A percentile compares a stretch with the other conserved stretches of the same genome.
Evolutionary conservation across 2,113 vertebrate species (phyloP).

Genomic region (Chaetura pelagica): DNA sequence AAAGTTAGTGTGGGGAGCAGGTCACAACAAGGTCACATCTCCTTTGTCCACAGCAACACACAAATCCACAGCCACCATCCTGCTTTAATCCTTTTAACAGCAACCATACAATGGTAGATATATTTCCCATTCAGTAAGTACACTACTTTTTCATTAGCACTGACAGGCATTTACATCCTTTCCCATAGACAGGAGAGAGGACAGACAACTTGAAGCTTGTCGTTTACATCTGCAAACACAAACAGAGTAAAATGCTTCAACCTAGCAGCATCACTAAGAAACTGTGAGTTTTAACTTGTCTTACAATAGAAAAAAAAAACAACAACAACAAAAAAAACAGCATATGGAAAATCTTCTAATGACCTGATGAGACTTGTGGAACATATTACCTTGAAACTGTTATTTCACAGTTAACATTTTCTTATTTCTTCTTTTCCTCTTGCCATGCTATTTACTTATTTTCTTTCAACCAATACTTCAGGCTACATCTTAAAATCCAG

Average conservation of each 20-base stretch:
- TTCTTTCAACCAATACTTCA: conserved; percentile 2
- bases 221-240: conserved; percentile 7
- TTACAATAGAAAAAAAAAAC: background rate
- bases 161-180: background rate
- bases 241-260: background rate
- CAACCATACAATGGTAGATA: fast-evolving
- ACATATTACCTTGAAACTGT: conserved; percentile 37
- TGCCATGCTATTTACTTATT: background rate
- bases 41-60: background rate
- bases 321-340: background rate
- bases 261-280: background rate
- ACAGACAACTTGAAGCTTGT: conserved; percentile 20
- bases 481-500: background rate
- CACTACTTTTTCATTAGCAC: background rate
- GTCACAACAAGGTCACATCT: background rate
- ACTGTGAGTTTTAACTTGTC: background rate
- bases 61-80: background rate
- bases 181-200: background rate
- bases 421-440: conserved; percentile 3
- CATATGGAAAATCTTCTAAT: background rate
- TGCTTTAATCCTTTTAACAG: background rate
- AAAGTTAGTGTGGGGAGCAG: background rate
- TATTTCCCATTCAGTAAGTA: background rate
- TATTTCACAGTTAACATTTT: conserved; percentile 34
- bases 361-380: background rate